Evolutionary conservation across 1,140 invertebrate genomes (phyloP), one percentile per base, ranked within the genome.

Genomic region (Drosophila eugracilis): DNA sequence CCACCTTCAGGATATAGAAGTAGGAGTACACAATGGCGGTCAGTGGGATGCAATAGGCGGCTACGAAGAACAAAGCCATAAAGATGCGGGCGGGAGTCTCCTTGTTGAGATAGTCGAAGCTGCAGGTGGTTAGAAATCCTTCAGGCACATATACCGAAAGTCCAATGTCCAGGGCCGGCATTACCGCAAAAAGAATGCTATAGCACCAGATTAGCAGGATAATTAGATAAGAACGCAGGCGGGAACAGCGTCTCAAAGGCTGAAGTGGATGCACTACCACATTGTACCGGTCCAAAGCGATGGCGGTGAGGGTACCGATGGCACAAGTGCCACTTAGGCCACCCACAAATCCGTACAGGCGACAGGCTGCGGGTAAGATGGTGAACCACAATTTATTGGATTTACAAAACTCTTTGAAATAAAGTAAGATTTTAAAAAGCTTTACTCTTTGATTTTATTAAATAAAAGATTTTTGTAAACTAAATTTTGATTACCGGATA

Each of bases 91-190:
- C 93, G 1, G 89, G 83, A 0, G 80, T 66, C 69, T 94, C 92
- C 28, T 94, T 92, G 5, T 94, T 94, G 3, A 97, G 91, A 77
- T 97, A 97, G 83, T 97, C 96, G 72, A 96, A 97, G 63, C 95
- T 96, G 91, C 96, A 97, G 71, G 95, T 96, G 5, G 95, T 96
- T 44, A 96, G 91, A 65, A 94, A 96, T 5, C 95, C 95, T 92
- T 97, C 96, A 1, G 96, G 95, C 9, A 96, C 94, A 91, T 96
- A 97, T 4, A 92, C 92, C 4, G 95, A 94, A 10, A 95, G 92
- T 5, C 95, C 95, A 21, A 96, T 93, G 69, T 94, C 93, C 36
- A 95, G 78, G 0, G 95, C 92, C 0, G 96, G 96, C 44, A 96
- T 93, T 1, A 93, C 79, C 1, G 95, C 92, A 79, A 96, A 96